phyloP scores from a whole-genome alignment of 37 sponge, comb jelly and placozoan genomes.

The Chondrosia reniformis region DNA sequence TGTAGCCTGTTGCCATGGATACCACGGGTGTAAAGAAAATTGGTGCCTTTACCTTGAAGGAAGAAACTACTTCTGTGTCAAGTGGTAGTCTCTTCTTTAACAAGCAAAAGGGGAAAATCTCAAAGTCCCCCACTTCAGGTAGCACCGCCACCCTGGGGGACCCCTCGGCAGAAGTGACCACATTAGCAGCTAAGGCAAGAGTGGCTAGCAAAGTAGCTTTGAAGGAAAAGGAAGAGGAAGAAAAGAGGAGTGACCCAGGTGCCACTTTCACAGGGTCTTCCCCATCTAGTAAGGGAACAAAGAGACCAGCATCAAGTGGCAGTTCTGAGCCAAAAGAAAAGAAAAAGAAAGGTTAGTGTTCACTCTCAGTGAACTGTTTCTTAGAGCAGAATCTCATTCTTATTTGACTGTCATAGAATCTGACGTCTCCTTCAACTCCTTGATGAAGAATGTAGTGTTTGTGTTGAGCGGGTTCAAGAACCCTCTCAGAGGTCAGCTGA shows the following conservation, averaged over 20 bases:
- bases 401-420: background rate
- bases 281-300: too few relatives aligned
- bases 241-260: slow-evolving; percentile 1
- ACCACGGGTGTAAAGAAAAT: slow-evolving; percentile 8
- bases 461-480: slow-evolving; percentile 94
- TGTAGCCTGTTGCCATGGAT: too few relatives aligned
- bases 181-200: slow-evolving; percentile 38
- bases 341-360: slow-evolving; percentile 1
- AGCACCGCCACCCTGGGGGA: background rate
- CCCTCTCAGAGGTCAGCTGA: slow-evolving; percentile 73
- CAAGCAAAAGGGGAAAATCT: background rate
- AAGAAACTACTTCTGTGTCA: slow-evolving; percentile 32
- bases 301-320: too few relatives aligned
- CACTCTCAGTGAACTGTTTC: background rate
- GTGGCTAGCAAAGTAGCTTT: slow-evolving; percentile 41
- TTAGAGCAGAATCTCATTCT: too few relatives aligned
- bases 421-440: background rate
- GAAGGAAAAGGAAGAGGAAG: slow-evolving; percentile 16
- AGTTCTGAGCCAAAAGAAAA: background rate
- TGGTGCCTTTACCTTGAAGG: slow-evolving; percentile 56
- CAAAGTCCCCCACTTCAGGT: background rate
- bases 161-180: background rate
- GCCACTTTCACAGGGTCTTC: background rate
- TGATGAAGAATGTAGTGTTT: slow-evolving; percentile 66
- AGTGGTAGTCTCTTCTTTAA: slow-evolving; percentile 51